Evolutionary conservation across 2,888 invertebrate species (phyloP).

Genomic region (Prosopocoilus inquinatus): DNA sequence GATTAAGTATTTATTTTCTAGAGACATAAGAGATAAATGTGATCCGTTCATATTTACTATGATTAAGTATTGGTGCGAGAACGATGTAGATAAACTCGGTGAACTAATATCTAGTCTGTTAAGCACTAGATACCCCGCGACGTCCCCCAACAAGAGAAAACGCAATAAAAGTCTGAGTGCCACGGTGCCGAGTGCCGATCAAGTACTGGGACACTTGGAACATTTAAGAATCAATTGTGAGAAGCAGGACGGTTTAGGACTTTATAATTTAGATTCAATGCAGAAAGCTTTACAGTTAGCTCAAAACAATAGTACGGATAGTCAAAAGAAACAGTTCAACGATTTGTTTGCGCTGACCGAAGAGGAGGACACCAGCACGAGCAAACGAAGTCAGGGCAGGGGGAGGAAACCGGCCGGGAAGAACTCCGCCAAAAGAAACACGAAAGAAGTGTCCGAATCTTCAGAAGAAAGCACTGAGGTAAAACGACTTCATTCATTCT

Average conservation of each 20-base stretch:
- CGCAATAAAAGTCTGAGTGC: constrained; percentile 65
- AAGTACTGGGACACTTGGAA: constrained; percentile 90
- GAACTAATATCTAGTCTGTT: constrained; percentile 77
- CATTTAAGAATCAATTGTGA: constrained; percentile 77
- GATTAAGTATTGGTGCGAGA: constrained; percentile 89
- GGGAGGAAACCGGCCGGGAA: constrained; percentile 49
- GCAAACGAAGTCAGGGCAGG: constrained; percentile 59
- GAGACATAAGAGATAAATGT: constrained; percentile 59
- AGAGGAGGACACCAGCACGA: constrained; percentile 74
- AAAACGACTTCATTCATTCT: constrained; percentile 21
- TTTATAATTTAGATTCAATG: constrained; percentile 88
- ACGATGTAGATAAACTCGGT: constrained; percentile 81
- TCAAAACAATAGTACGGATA: constrained; percentile 83
- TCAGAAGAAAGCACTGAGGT: constrained; percentile 80
- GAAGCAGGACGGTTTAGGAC: constrained; percentile 66
- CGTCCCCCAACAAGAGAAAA: constrained; percentile 90
- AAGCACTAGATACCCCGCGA: constrained; percentile 80
- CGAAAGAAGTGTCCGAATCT: constrained; percentile 59
- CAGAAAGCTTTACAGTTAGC: constrained; percentile 88
- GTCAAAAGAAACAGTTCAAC: constrained; percentile 86
- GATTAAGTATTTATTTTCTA: constrained; percentile 77
- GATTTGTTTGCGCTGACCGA: constrained; percentile 88
- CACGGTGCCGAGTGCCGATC: constrained; percentile 76
- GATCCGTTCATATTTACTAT: constrained; percentile 91
- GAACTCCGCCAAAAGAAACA: constrained; percentile 49